Base-by-base conservation (phyloP, 64 coral and sea anemone species). In the Porites australiensis region DNA sequence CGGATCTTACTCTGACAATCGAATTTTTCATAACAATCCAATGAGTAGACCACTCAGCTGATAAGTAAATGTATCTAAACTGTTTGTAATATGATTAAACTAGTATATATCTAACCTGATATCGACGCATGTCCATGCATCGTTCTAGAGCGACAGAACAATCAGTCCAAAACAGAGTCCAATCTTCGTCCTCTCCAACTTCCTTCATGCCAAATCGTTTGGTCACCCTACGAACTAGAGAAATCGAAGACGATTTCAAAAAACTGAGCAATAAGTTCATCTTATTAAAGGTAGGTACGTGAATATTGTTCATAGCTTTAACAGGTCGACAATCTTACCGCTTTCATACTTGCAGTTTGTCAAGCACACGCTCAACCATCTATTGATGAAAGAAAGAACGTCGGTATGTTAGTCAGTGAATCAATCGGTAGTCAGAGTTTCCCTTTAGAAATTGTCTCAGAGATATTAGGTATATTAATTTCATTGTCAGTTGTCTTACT, bases 161-260 rank as follows among this genome's bases (percentile, higher is more conserved):
- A 78, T 99, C 98, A 4, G 94, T 96, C 98, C 98, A 99, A 21
- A 91, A 96, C 5, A 99, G 91, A 27, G 98, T 82, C 98, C 98
- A 99, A 45, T 99, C 98, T 70, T 99, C 98, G 15, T 99, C 98
- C 19, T 99, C 98, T 3, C 98, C 98, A 13, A 96, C 98, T 53
- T 99, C 98, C 79, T 94, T 99, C 98, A 99, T 99, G 8, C 94
- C 98, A 86, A 99, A 99, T 72, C 98, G 82, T 72, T 91, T 99
- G 44, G 94, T 75, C 15, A 95, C 95, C 52, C 98, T 68, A 46
- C 98, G 98, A 89, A 99, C 98, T 99, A 57, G 47, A 11, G 43
- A 88, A 58, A 82, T 64, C 15, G 45, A 88, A 91, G 66, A 3
- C 52, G 37, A 50, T 74, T 21, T 53, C 9, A 50, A 14, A 79